Base-by-base conservation (phyloP, 2,113 vertebrate genomes). In the mouse (Mus musculus) region DNA sequence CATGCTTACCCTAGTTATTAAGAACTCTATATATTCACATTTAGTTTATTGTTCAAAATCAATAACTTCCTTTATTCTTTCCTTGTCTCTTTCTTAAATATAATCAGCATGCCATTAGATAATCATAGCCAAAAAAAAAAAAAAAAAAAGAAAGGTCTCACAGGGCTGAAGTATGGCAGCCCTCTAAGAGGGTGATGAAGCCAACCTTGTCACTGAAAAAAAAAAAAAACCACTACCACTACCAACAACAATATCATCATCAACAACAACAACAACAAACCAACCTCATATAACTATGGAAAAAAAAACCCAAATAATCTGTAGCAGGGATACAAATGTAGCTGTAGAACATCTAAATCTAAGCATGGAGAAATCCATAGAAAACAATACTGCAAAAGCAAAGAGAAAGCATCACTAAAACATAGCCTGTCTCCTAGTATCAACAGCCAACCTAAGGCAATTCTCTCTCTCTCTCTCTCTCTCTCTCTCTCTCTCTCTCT, bases 181-280 rank as follows among this genome's bases (percentile, higher is more conserved):
- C 16, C 30, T 46, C 24, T 46, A 42, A n/a, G 10, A 54, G 39
- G 42, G 84, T 19, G 54, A 63, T 77, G 22, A 89, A 13, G 3
- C 16, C 59, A 92, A 28, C 2, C 94, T 86, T 91, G 30, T 90
- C 71, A 81, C 1, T 77, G n/a, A 76, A 90, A 84, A 16, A 95
- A 10, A 75, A 54, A 86, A n/a, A 19, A 10, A 67, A 65, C 9
- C 10, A 67, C 11, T 3, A 67, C 63, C 10, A 67, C 63, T 26
- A 67, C 63, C 26, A 67, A 11, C 63, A 67, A 9, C 26, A 67
- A 4, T 7, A 49, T 49, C 49, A 49, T 49, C 49, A 49, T 49
- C 49, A 49, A 3, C 49, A 49, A 6, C 49, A 49, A 49, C 49
- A 26, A 28, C 26, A 26, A 30, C 63, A 11, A 67, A 28, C 26